These are phyloP conservation scores for Tetramorium alpestre DNA, from an alignment of 1,140 invertebrate genomes.

Conservation along the genomic window DNA sequence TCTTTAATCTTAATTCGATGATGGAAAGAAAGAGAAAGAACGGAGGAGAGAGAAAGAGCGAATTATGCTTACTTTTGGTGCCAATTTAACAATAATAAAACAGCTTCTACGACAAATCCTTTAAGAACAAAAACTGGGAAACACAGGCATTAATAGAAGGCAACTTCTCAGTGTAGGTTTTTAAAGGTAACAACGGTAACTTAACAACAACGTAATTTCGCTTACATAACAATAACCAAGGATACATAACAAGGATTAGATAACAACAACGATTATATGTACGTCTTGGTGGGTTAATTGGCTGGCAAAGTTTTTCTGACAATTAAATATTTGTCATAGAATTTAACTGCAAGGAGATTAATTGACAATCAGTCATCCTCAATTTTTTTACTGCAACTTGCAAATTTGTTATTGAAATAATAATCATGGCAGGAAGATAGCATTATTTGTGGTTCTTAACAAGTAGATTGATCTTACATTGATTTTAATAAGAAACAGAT, in stretches of 20 bases:
- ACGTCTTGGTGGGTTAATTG: not conserved
- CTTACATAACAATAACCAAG: constrained; percentile 41
- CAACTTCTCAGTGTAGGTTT: constrained; percentile 6
- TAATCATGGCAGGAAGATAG: too few relatives aligned
- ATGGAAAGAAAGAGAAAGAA: constrained; percentile 15
- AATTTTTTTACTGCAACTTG: too few relatives aligned
- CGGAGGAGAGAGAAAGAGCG: not conserved
- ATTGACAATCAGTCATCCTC: not conserved
- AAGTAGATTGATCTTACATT: too few relatives aligned
- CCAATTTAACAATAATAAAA: constrained; percentile 41
- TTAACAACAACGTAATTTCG: constrained; percentile 44
- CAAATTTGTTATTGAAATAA: too few relatives aligned
- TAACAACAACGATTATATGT: constrained; percentile 49
- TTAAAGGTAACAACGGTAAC: constrained; percentile 48
- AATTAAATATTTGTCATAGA: constrained; percentile 21
- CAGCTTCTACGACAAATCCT: constrained; percentile 20
- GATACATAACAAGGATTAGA: constrained; percentile 21
- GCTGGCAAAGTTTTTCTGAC: constrained; percentile 43
- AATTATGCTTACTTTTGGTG: constrained; percentile 58
- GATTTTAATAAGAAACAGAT: too few relatives aligned
- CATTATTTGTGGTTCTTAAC: too few relatives aligned
- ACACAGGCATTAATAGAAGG: constrained; percentile 39
- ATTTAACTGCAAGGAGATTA: not conserved
- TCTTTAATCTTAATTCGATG: constrained; percentile 27
- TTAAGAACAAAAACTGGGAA: constrained; percentile 33